phyloP scores from a whole-genome alignment of 2,113 vertebrate genomes.

The Oxyura jamaicensis region DNA sequence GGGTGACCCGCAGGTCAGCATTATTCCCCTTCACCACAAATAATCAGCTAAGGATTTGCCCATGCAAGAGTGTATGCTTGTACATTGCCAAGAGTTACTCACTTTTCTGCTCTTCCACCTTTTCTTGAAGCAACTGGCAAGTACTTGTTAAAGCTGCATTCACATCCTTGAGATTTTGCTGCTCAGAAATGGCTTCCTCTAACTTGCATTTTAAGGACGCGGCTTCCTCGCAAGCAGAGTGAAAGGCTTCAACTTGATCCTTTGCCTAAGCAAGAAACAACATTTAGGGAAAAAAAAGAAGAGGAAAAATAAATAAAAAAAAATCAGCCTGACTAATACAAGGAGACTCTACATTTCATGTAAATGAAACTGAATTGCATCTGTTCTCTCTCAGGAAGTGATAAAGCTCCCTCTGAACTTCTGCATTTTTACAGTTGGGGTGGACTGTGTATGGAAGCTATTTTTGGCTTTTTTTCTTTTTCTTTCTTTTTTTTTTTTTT shows the following conservation, averaged over 20 bases:
- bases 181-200: slow-evolving; percentile 69
- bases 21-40: background rate
- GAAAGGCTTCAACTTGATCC: slow-evolving; percentile 36
- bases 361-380: slow-evolving; percentile 64
- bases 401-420: slow-evolving; percentile 71
- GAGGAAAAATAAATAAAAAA: background rate
- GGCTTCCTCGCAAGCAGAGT: background rate
- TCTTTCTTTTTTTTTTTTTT: background rate
- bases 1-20: background rate
- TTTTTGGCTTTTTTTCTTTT: background rate
- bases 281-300: background rate
- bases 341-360: background rate
- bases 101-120: slow-evolving; percentile 67
- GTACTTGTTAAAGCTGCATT: slow-evolving; percentile 31
- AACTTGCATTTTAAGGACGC: slow-evolving; percentile 45
- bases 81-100: slow-evolving; percentile 51
- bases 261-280: slow-evolving; percentile 41
- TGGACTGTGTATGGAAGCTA: slow-evolving; percentile 59
- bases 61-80: background rate
- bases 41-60: background rate
- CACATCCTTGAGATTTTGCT: slow-evolving; percentile 39
- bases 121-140: slow-evolving; percentile 51
- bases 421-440: slow-evolving; percentile 72
- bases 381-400: slow-evolving; percentile 75
- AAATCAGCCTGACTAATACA: background rate